Evolutionary conservation across 2,797 vertebrate genomes (phyloP).

Genomic region (Halcyon badia): DNA sequence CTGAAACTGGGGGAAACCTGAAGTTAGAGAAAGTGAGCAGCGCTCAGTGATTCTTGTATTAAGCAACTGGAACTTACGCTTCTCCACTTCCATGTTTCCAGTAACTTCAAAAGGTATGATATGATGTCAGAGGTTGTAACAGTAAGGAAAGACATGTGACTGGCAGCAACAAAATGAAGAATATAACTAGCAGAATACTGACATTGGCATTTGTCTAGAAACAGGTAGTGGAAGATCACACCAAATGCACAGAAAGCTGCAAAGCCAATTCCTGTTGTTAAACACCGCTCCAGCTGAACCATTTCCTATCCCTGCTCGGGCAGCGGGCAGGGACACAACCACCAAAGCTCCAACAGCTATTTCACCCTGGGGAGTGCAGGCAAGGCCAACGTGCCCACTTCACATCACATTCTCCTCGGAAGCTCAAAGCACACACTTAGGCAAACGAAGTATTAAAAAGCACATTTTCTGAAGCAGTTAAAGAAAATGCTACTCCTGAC

Average conservation of each 20-base stretch:
- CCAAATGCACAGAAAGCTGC: not conserved
- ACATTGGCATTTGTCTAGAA: not conserved
- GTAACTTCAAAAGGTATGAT: not conserved
- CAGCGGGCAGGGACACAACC: not conserved
- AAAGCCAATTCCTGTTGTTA: not conserved
- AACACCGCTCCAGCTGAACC: not conserved
- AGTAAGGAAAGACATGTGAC: not conserved
- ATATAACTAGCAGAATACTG: not conserved
- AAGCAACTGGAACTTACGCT: not conserved
- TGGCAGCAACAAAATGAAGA: not conserved
- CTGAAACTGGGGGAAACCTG: not conserved
- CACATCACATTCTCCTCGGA: not conserved
- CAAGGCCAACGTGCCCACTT: not conserved
- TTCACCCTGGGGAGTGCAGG: fast-evolving
- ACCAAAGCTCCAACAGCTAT: not conserved
- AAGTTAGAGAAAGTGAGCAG: not conserved
- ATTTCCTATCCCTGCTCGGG: not conserved
- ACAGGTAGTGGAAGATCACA: not conserved
- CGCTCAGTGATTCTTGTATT: not conserved
- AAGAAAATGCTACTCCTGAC: not conserved
- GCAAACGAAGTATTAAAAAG: not conserved
- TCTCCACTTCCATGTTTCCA: not conserved
- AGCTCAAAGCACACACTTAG: not conserved
- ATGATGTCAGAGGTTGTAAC: not conserved
- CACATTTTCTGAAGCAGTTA: not conserved